A percentile compares a stretch with the other conserved stretches of the same genome.
phyloP scores from a whole-genome alignment of 2,888 invertebrate species.

The Rhabditoides inermis region DNA sequence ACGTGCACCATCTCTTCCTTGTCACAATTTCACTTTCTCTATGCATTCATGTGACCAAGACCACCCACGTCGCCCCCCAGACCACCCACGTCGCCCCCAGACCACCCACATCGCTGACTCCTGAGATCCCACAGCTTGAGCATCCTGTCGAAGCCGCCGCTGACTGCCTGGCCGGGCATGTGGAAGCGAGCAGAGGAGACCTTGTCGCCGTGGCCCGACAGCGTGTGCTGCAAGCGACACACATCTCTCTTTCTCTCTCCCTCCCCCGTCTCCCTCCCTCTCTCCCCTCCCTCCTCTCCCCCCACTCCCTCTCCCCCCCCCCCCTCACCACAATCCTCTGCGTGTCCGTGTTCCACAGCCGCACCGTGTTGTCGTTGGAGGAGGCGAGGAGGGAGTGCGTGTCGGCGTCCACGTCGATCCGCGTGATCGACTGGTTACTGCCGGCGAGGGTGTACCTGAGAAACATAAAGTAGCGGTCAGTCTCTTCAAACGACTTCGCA shows the following conservation, averaged over 20 bases:
- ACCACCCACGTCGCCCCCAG: background rate
- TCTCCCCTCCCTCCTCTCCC: background rate
- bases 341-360: constrained; percentile 87
- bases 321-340: constrained; percentile 62
- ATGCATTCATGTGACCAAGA: background rate
- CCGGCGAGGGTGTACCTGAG: constrained; percentile 66
- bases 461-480: no score
- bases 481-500: no score
- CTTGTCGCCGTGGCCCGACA: constrained; percentile 92
- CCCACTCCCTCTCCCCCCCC: no score
- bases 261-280: no score
- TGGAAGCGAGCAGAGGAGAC: constrained; percentile 94
- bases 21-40: background rate
- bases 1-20: background rate
- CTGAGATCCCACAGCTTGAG: constrained; percentile 96
- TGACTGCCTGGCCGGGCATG: constrained; percentile 61
- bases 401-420: constrained; percentile 83
- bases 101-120: constrained; percentile 69
- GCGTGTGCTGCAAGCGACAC: constrained; percentile 66
- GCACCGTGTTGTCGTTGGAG: constrained; percentile 89
- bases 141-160: constrained; percentile 94
- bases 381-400: constrained; percentile 65
- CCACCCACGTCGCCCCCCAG: constrained; percentile 6
- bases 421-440: constrained; percentile 89
- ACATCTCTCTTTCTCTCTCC: no score